A percentile compares a stretch with the other conserved stretches of the same genome.
These are phyloP conservation scores for Anastatus disparis DNA, from an alignment of 1,140 invertebrate genomes.

Conservation along the genomic window DNA sequence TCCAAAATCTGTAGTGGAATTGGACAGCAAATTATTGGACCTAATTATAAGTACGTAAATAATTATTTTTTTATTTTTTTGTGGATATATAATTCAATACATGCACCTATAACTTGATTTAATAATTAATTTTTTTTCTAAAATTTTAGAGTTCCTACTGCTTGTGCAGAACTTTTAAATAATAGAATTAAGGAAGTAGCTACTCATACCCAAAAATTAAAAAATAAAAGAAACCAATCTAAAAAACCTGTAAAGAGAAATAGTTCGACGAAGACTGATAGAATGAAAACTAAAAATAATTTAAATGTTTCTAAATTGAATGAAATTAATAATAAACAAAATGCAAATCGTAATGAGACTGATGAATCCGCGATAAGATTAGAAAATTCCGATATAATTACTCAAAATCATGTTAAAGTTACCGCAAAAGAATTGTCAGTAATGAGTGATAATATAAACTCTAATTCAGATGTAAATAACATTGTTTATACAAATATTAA, in stretches of 20 bases:
- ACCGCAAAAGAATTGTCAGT: neutral
- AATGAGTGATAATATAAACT: neutral
- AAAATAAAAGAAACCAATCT: conserved; percentile 49
- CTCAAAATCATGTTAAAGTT: neutral
- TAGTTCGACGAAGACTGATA: conserved; percentile 11
- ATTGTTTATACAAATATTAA: neutral
- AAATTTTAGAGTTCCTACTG: conserved; percentile 56
- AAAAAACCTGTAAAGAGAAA: neutral
- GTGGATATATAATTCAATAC: no score
- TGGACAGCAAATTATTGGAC: conserved; percentile 56
- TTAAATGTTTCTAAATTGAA: neutral
- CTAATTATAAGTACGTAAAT: conserved; percentile 61
- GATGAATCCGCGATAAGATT: no score
- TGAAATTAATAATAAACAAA: neutral
- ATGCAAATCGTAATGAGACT: no score
- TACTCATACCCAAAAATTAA: conserved; percentile 56
- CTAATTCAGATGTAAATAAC: neutral
- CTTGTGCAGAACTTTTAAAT: conserved; percentile 56
- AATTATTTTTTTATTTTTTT: conserved; percentile 11
- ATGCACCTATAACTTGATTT: neutral
- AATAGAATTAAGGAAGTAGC: conserved; percentile 58
- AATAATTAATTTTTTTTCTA: conserved; percentile 12
- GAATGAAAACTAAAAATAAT: conserved; percentile 21
- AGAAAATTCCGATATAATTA: neutral
- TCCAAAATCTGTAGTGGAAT: conserved; percentile 58